Base-by-base conservation (phyloP, 2,797 vertebrate species). In the Hozukius guyotensis region DNA sequence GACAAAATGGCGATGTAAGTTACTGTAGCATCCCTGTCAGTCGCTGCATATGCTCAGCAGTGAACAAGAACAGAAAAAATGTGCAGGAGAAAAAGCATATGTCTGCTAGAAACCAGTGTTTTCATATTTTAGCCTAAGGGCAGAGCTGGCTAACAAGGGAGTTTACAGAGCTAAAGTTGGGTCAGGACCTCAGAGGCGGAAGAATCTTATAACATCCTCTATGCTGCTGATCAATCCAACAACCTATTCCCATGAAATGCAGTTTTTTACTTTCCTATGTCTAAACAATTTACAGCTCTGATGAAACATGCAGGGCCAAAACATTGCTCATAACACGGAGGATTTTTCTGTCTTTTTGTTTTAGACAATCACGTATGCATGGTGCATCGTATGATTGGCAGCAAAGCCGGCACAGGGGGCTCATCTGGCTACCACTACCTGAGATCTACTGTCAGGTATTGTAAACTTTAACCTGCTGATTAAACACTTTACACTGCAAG, bases 1-100 rank as follows among this genome's bases (percentile, higher is more conserved):
- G 97, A 99, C 98, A 63, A 99, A 99, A 90, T 99, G 98, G 98
- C 97, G 99, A 96, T 99, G 99, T 99, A 93, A 96, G 98, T 92
- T 24, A 63, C 31, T 27, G 31, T 3, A 24, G 49, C 24, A n/a
- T 62, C n/a, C 9, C 6, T 29, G 18, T 24, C 36, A 53, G 34
- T 9, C 8, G 20, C 62, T 60, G 53, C 3, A 6, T 46, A 36
- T 2, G 52, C 29, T 75, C 55, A 55, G 11, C 20, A 27, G 53
- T 63, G 8, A 75, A 60, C 8, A 62, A 75, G 25, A 77, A 31
- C 27, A 78, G 25, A 59, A 74, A 6, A 55, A 66, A 63, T 20
- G 12, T 6, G 13, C 1, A 0, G 9, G 24, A 53, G 60, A 71
- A 65, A 42, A 53, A 22, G n/a, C 49, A 53, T 4, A 13, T 38